Evolutionary conservation across 2,888 invertebrate species (phyloP), one percentile per base, ranked within the genome.

Genomic region (Lasioglossum pauxillum): DNA sequence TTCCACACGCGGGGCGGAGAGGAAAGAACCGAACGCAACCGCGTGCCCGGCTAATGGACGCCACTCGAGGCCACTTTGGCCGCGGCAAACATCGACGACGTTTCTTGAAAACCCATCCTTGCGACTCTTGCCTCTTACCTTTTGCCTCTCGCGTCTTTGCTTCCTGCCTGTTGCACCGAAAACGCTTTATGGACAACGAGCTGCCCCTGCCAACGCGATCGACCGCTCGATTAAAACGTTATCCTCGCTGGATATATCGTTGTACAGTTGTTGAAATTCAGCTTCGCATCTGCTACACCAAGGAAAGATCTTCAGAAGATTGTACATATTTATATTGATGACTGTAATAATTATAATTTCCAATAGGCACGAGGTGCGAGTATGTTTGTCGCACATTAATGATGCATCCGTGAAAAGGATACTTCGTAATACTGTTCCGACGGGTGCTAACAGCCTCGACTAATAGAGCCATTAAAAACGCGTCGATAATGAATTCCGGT

Each of bases 1-100:
- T 87, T 90, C 91, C 90, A 91, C 91, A 82, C 88, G 85, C 79
- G 80, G 75, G 77, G 60, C 82, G 78, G 80, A 73, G 60, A 38
- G 72, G 75, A 74, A 80, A 77, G 79, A 31, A 73, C 71, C 71
- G 88, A 79, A 71, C 87, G 85, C 72, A 87, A 85, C 83, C 83
- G 86, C 91, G 92, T 93, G 92, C 89, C 91, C 92, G 92, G 92
- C 94, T 95, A 95, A 95, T 95, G 95, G 95, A 94, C 92, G 93
- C 93, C 93, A 95, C 94, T 95, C 92, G 94, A 95, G 94, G 94
- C 94, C 94, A 95, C 94, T 95, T 94, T 94, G 93, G 92, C 90
- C 93, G 93, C 92, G 89, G 94, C 94, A 94, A 95, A 95, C 94
- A 95, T 92, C 93, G 92, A 93, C 92, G 92, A 93, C 93, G 93